These are phyloP conservation scores for Anas bernieri DNA, from an alignment of 2,797 vertebrate species.

Conservation along the genomic window DNA sequence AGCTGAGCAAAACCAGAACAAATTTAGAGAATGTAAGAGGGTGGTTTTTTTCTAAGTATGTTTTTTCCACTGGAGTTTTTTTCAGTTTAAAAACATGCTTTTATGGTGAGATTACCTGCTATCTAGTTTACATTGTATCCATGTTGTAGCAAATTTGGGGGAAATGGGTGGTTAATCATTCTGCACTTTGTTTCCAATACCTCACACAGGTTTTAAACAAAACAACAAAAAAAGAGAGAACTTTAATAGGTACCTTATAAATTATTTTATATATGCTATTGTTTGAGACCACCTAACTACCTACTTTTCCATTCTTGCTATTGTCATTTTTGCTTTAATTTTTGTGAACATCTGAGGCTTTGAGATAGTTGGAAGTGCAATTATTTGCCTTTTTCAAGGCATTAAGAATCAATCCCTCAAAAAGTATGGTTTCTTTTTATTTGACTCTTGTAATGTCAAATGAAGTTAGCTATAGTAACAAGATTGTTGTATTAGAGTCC, in stretches of 20 bases:
- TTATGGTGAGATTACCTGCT: not conserved
- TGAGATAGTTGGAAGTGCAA: not conserved
- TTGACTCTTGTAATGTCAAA: slow-evolving; percentile 3
- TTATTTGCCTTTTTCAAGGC: not conserved
- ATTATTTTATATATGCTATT: not conserved
- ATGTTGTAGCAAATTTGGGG: not conserved
- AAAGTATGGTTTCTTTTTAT: slow-evolving; percentile 2
- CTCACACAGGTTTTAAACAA: slow-evolving; percentile 2
- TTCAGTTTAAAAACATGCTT: not conserved
- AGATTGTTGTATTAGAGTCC: not conserved
- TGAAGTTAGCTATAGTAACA: not conserved
- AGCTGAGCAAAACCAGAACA: slow-evolving; percentile 35
- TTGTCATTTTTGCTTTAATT: not conserved
- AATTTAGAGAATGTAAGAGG: not conserved
- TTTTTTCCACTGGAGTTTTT: not conserved
- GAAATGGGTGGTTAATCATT: not conserved
- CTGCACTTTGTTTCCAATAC: slow-evolving; percentile 46
- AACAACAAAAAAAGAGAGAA: not conserved
- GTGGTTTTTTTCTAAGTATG: not conserved
- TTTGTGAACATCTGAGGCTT: not conserved
- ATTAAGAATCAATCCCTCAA: not conserved
- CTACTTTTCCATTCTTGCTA: not conserved
- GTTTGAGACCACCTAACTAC: not conserved
- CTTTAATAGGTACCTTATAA: slow-evolving; percentile 32
- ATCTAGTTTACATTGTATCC: not conserved